phyloP scores from a whole-genome alignment of 2,888 invertebrate genomes.

The Meloe dianella region DNA sequence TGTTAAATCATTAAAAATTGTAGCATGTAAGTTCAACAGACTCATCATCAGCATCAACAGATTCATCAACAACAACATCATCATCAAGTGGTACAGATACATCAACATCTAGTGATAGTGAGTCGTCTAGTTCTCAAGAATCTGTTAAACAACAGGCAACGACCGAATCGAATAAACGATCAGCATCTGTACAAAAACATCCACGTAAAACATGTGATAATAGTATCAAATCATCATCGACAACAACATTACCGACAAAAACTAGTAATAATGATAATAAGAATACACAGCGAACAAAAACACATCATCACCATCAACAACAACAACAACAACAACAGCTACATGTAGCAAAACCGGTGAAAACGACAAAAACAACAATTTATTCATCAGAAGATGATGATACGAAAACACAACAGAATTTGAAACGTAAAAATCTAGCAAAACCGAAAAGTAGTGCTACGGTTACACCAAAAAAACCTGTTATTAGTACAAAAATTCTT shows the following conservation, averaged over 20 bases:
- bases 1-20: constrained; percentile 30
- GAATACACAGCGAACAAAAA: constrained; percentile 27
- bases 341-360: background rate
- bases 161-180: constrained; percentile 51
- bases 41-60: constrained; percentile 70
- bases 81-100: constrained; percentile 74
- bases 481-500: constrained; percentile 21
- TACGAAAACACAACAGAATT: constrained; percentile 54
- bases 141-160: constrained; percentile 51
- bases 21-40: constrained; percentile 63
- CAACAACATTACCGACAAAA: constrained; percentile 33
- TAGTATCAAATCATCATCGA: no score
- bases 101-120: constrained; percentile 74
- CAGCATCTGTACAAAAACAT: constrained; percentile 50
- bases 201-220: constrained; percentile 52
- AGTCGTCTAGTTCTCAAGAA: constrained; percentile 67
- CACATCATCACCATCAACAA: constrained; percentile 11
- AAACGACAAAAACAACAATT: constrained; percentile 35
- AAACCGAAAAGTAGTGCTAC: constrained; percentile 71
- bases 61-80: constrained; percentile 71
- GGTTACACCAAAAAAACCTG: constrained; percentile 62
- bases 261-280: constrained; percentile 42
- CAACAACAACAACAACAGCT: constrained; percentile 3
- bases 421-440: constrained; percentile 62
- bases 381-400: constrained; percentile 54